A percentile compares a stretch with the other conserved stretches of the same genome.
phyloP scores from a whole-genome alignment of 1,140 invertebrate genomes.

The Protaetia brevitarsis region DNA sequence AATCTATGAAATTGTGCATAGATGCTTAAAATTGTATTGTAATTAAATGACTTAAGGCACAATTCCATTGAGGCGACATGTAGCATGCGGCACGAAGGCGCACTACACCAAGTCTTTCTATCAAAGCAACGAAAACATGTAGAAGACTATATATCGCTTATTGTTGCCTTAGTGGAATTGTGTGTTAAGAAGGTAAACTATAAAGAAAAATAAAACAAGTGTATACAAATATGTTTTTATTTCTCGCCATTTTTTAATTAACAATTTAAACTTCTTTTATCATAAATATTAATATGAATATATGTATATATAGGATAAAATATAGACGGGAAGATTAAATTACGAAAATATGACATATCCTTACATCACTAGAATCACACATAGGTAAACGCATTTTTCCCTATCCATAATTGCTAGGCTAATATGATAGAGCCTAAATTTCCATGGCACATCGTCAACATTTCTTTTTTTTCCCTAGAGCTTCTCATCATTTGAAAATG shows the following conservation, averaged over 20 bases:
- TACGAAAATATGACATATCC: constrained; percentile 14
- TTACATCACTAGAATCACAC: constrained; percentile 15
- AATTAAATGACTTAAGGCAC: too few relatives aligned
- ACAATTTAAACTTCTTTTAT: constrained; percentile 11
- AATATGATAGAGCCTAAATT: background rate
- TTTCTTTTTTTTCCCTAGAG: background rate
- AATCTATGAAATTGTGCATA: too few relatives aligned
- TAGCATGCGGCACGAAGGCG: too few relatives aligned
- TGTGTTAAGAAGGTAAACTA: background rate
- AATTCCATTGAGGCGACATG: too few relatives aligned
- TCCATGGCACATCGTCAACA: background rate
- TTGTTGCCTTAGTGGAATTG: too few relatives aligned
- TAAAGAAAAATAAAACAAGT: background rate
- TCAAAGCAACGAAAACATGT: background rate
- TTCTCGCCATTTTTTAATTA: background rate
- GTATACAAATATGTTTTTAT: constrained; percentile 7
- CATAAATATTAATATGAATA: constrained; percentile 14
- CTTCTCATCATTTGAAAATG: background rate
- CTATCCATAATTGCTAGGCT: constrained; percentile 4
- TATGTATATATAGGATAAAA: constrained; percentile 5
- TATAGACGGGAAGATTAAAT: constrained; percentile 5
- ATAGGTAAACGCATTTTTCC: constrained; percentile 6
- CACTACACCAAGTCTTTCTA: too few relatives aligned
- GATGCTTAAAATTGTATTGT: too few relatives aligned
- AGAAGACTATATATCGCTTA: background rate